Evolutionary conservation across 2,888 invertebrate genomes (phyloP).

Genomic region (Cepaea hortensis): DNA sequence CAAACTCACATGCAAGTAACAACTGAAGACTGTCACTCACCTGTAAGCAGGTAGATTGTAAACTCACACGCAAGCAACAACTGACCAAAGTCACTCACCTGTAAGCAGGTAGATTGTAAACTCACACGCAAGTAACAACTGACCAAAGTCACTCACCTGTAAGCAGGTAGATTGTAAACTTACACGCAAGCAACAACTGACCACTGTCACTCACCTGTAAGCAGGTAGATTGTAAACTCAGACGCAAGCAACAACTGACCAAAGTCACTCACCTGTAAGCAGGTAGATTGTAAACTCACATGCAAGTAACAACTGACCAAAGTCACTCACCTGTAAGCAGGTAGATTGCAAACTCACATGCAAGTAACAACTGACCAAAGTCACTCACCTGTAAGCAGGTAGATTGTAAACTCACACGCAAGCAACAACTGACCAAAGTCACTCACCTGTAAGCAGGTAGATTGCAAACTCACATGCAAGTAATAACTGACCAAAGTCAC

Average conservation of each 20-base stretch:
- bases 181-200: too few relatives aligned
- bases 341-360: background rate
- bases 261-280: too few relatives aligned
- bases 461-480: background rate
- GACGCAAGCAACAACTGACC: constrained; percentile 76
- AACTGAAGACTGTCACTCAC: too few relatives aligned
- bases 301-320: too few relatives aligned
- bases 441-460: background rate
- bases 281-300: background rate
- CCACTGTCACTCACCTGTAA: background rate
- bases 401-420: background rate
- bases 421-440: too few relatives aligned
- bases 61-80: too few relatives aligned
- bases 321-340: background rate
- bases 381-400: constrained; percentile 80
- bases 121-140: too few relatives aligned
- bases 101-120: background rate
- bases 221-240: constrained; percentile 71
- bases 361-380: too few relatives aligned
- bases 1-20: constrained; percentile 77
- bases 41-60: too few relatives aligned
- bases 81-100: background rate
- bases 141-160: too few relatives aligned
- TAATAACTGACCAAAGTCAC: constrained; percentile 63
- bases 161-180: too few relatives aligned